Evolutionary conservation across 2,888 invertebrate genomes (phyloP).

Genomic region (Acleris literana): DNA sequence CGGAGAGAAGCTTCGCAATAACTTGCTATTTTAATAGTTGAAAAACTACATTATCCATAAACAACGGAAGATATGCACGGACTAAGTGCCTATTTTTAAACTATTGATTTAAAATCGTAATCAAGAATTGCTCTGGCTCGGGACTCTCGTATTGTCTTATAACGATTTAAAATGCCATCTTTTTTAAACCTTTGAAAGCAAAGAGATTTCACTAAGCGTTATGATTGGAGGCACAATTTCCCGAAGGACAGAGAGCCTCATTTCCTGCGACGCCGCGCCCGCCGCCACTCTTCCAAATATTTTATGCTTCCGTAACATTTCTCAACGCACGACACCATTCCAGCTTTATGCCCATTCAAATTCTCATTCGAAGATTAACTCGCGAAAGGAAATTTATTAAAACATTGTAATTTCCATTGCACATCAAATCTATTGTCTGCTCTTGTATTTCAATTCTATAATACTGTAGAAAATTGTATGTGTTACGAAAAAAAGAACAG

Average conservation of each 20-base stretch:
- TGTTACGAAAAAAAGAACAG: too few species aligned
- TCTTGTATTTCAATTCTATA: too few species aligned
- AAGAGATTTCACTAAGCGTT: conserved; percentile 72
- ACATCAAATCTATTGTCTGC: neutral
- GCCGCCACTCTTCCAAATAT: conserved; percentile 69
- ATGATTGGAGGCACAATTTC: conserved; percentile 81
- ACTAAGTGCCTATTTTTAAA: too few species aligned
- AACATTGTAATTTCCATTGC: conserved; percentile 30
- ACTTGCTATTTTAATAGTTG: conserved; percentile 4
- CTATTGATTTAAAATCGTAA: too few species aligned
- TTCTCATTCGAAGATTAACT: conserved; percentile 48
- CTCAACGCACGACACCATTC: conserved; percentile 64
- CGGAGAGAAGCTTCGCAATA: conserved; percentile 39
- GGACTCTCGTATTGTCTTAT: conserved; percentile 62
- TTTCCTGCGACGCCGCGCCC: conserved; percentile 70
- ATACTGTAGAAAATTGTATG: too few species aligned
- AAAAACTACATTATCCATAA: conserved; percentile 8
- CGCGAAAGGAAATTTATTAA: conserved; percentile 27
- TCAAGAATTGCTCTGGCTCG: conserved; percentile 20
- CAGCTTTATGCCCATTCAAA: conserved; percentile 60
- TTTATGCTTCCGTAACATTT: conserved; percentile 76
- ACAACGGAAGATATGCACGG: neutral
- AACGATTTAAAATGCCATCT: conserved; percentile 70
- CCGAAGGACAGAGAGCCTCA: conserved; percentile 77
- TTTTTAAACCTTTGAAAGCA: conserved; percentile 73